These are phyloP conservation scores for Pomatorhinus ruficollis DNA, from an alignment of 2,113 vertebrate species.

Conservation along the genomic window DNA sequence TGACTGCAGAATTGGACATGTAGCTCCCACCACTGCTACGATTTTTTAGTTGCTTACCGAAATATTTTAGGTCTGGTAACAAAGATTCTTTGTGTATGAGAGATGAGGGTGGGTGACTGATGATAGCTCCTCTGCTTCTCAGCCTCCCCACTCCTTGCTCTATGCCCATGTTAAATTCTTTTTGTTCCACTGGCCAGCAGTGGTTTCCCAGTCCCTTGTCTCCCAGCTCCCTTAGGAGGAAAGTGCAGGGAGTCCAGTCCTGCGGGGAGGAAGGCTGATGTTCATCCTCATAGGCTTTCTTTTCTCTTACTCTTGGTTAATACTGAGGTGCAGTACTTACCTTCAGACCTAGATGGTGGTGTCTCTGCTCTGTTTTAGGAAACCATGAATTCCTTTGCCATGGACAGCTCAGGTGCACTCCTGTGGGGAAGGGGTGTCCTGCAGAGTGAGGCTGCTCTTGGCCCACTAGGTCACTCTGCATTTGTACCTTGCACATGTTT, in stretches of 20 bases:
- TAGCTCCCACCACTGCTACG: neutral
- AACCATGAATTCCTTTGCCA: fast-evolving
- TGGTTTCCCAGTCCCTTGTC: neutral
- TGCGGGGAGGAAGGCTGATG: neutral
- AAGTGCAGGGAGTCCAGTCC: neutral
- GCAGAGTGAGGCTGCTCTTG: neutral
- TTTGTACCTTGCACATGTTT: neutral
- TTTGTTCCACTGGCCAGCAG: neutral
- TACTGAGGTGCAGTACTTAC: neutral
- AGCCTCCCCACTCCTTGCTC: neutral
- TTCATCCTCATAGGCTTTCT: neutral
- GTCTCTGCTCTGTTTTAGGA: neutral
- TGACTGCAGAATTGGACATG: neutral
- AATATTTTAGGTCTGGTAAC: neutral
- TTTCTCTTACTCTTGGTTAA: neutral
- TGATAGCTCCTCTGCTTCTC: neutral
- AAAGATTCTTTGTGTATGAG: neutral
- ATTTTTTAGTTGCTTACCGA: neutral
- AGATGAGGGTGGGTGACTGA: neutral
- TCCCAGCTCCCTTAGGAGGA: neutral
- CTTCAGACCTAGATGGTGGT: neutral
- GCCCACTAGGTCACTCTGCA: neutral
- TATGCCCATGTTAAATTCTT: neutral
- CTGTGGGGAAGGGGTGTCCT: neutral
- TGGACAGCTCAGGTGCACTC: neutral